Percentiles rank a stretch among this genome's conserved stretches.
Evolutionary conservation across 2,797 vertebrate genomes (phyloP).

Genomic region (Anguilla pacifica): DNA sequence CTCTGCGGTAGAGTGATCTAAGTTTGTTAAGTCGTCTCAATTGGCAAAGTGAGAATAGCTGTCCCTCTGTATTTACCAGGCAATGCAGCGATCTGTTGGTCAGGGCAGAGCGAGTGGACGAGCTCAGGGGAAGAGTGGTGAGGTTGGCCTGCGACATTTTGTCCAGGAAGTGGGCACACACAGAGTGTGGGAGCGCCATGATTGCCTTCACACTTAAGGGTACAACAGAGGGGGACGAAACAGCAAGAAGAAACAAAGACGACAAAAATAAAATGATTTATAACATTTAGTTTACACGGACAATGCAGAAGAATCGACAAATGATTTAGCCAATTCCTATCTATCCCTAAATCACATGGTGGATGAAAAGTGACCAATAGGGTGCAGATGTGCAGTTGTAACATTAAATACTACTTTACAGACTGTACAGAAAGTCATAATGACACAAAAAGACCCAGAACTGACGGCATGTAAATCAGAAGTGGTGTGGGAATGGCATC

Average conservation of each 20-base stretch:
- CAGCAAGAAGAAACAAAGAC: neutral
- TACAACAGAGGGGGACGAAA: neutral
- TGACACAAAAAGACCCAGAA: neutral
- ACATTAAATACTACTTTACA: neutral
- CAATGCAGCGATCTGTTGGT: slow-evolving; percentile 62
- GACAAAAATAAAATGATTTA: neutral
- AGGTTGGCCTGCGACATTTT: slow-evolving; percentile 64
- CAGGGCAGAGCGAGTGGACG: slow-evolving; percentile 55
- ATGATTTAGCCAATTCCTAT: neutral
- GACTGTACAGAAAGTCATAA: neutral
- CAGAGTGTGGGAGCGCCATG: slow-evolving; percentile 55
- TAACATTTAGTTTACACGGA: neutral
- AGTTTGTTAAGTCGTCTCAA: neutral
- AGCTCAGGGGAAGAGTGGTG: slow-evolving; percentile 46
- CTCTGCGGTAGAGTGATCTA: neutral
- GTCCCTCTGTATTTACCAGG: slow-evolving; percentile 48
- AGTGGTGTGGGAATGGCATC: slow-evolving; percentile 55
- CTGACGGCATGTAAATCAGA: slow-evolving; percentile 65
- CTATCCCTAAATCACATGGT: neutral
- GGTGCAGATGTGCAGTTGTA: neutral
- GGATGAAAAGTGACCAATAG: neutral
- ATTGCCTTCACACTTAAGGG: slow-evolving; percentile 56
- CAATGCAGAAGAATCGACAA: neutral
- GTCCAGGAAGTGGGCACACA: slow-evolving; percentile 62
- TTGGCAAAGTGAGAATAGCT: neutral